Percentiles rank a stretch among this genome's conserved stretches.
These are phyloP conservation scores for Meriones unguiculatus DNA, from an alignment of 2,113 vertebrate genomes.

Conservation along the genomic window DNA sequence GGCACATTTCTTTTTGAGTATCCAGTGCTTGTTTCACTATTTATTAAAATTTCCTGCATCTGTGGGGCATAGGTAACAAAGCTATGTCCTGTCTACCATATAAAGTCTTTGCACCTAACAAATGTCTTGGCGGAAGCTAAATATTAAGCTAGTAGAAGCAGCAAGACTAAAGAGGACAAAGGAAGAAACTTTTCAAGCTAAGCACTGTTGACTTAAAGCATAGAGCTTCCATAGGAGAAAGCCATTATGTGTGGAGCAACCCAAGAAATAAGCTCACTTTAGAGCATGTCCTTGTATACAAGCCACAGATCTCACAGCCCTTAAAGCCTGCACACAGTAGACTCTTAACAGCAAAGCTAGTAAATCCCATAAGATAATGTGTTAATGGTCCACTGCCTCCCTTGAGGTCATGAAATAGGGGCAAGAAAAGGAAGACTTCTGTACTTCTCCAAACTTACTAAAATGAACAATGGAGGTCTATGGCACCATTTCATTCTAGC, in stretches of 20 bases:
- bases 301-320: background rate
- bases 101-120: slow-evolving; percentile 27
- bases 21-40: background rate
- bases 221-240: background rate
- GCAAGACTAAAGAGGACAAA: slow-evolving; percentile 36
- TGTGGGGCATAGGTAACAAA: background rate
- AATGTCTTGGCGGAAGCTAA: slow-evolving; percentile 6
- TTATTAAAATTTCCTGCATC: background rate
- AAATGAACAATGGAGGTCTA: background rate
- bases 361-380: background rate
- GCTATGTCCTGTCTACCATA: background rate
- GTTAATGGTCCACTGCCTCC: background rate
- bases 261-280: background rate
- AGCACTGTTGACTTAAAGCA: slow-evolving; percentile 3
- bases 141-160: background rate
- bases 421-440: background rate
- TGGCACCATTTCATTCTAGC: background rate
- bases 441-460: background rate
- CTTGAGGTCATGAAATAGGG: background rate
- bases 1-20: background rate
- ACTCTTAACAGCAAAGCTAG: background rate
- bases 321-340: background rate
- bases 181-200: background rate
- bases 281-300: background rate
- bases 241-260: background rate